A percentile compares a stretch with the other conserved stretches of the same genome.
phyloP scores from a whole-genome alignment of 2,113 vertebrate species.

The Lipophrys pholis region DNA sequence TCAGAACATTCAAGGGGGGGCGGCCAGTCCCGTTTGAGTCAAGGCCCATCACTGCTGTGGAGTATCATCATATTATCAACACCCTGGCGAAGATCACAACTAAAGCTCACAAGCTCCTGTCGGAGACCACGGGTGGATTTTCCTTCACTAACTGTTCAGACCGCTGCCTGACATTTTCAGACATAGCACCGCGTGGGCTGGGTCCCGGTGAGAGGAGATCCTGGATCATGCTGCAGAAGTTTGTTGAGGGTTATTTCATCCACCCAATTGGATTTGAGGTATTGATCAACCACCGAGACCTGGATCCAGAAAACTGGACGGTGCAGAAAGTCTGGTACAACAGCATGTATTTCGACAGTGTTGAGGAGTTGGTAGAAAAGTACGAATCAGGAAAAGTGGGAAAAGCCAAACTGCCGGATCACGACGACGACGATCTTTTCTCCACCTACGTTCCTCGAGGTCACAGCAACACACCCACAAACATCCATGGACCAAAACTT shows the following conservation, averaged over 20 bases:
- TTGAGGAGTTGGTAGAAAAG: conserved; percentile 82
- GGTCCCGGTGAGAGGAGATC: conserved; percentile 85
- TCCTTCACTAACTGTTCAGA: conserved; percentile 80
- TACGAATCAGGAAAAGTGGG: conserved; percentile 79
- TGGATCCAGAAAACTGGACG: conserved; percentile 81
- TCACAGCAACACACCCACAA: conserved; percentile 69
- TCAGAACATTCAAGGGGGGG: conserved; percentile 52
- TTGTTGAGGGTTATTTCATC: conserved; percentile 89
- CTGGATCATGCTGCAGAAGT: conserved; percentile 90
- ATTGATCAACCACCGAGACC: conserved; percentile 86
- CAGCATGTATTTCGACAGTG: conserved; percentile 84
- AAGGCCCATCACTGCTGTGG: conserved; percentile 78
- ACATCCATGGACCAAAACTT: conserved; percentile 81
- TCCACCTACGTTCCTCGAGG: conserved; percentile 88
- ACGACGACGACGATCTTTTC: conserved; percentile 71
- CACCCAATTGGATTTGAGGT: conserved; percentile 92
- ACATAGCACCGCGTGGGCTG: conserved; percentile 88
- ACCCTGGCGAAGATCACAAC: conserved; percentile 60
- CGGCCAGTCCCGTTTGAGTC: conserved; percentile 78
- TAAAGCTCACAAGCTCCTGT: conserved; percentile 83
- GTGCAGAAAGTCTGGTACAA: conserved; percentile 91
- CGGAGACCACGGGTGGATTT: conserved; percentile 83
- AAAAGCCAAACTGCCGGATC: conserved; percentile 66
- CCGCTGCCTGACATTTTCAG: conserved; percentile 88
- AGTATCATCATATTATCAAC: conserved; percentile 77